phyloP scores from a whole-genome alignment of 2,797 vertebrate species.

The Pagetopsis macropterus region DNA sequence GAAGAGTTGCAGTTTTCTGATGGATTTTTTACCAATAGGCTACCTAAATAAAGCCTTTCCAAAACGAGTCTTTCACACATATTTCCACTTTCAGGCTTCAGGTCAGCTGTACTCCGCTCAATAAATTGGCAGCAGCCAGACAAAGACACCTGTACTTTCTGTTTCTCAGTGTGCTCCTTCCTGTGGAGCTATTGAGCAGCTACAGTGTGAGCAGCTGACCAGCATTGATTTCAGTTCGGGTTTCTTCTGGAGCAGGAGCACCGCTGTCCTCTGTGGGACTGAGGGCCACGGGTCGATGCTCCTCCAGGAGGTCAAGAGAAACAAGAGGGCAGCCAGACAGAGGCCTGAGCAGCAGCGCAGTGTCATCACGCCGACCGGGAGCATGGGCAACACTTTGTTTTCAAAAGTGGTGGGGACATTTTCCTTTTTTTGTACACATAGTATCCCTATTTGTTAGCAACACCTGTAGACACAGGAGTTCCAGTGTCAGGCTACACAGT shows the following conservation, averaged over 20 bases:
- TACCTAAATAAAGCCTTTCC: background rate
- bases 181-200: constrained; percentile 5
- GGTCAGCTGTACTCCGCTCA: background rate
- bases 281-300: constrained; percentile 23
- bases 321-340: constrained; percentile 10
- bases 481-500: no score
- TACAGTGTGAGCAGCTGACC: constrained; percentile 21
- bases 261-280: constrained; percentile 7
- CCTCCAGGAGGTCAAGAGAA: constrained; percentile 19
- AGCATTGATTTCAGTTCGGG: constrained; percentile 31
- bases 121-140: background rate
- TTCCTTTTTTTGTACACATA: no score
- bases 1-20: no score
- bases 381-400: background rate
- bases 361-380: background rate
- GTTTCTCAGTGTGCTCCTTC: background rate
- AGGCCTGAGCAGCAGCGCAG: background rate
- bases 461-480: no score
- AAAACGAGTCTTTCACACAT: background rate
- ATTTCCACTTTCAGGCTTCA: background rate
- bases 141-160: background rate
- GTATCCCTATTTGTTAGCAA: no score
- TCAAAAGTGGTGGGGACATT: no score
- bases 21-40: no score
- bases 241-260: constrained; percentile 24